Evolutionary conservation across 2,888 invertebrate genomes (phyloP).

Genomic region (Suillia variegata): DNA sequence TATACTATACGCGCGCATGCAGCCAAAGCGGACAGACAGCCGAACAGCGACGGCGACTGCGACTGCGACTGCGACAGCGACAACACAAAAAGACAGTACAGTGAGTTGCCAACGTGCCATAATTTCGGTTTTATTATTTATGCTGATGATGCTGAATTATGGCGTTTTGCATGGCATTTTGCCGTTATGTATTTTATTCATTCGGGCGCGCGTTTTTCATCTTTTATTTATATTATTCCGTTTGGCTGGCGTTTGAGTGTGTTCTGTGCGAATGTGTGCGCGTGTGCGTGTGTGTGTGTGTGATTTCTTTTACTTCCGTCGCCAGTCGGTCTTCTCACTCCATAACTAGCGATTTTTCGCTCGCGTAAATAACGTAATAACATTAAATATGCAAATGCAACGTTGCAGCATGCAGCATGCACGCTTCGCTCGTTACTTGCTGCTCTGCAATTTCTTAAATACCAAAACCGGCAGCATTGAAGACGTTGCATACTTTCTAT

Average conservation of each 20-base stretch:
- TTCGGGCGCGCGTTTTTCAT: background rate
- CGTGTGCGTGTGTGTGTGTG: background rate
- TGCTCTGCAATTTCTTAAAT: too few relatives aligned
- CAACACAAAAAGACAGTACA: background rate
- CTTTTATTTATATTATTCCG: background rate
- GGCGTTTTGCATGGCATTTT: background rate
- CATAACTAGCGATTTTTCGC: background rate
- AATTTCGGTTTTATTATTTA: background rate
- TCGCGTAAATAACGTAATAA: conserved; percentile 49
- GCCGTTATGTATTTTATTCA: background rate
- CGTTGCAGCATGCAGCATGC: conserved; percentile 37
- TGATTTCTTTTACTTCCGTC: background rate
- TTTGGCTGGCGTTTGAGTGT: background rate
- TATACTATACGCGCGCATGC: conserved; percentile 9
- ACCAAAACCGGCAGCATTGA: too few relatives aligned
- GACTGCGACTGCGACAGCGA: background rate
- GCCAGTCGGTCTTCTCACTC: background rate
- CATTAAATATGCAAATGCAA: conserved; percentile 51
- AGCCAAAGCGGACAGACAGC: conserved; percentile 15
- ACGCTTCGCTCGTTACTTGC: too few relatives aligned
- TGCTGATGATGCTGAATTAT: background rate
- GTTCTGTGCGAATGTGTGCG: background rate
- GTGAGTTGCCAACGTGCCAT: conserved; percentile 12
- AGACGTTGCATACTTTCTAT: conserved; percentile 52
- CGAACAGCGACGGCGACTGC: background rate